Evolutionary conservation across 2,797 vertebrate species (phyloP), one percentile per base, ranked within the genome.

Genomic region (Catamblyrhynchus diadema): DNA sequence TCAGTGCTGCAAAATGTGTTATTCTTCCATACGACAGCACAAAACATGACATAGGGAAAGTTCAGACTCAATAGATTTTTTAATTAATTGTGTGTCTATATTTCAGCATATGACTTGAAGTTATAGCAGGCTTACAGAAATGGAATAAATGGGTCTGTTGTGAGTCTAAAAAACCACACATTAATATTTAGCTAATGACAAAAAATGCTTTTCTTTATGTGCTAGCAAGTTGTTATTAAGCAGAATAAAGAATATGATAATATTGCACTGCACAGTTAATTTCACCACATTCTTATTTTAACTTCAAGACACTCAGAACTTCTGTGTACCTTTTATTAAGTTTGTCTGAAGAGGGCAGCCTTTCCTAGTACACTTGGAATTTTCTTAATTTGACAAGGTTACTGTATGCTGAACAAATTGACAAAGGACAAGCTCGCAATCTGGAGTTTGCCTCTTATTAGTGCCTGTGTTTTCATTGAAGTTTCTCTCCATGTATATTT

Each of bases 341-440:
- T 94, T 89, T 96, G 97, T 97, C 97, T 98, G 98, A 98, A 98
- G 98, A 98, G 97, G 98, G 98, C 98, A 98, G 96, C 95, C 97
- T 98, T 98, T 97, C 96, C 96, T 95, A 96, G 97, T 92, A 73
- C 94, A 96, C 95, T 94, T 93, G 75, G 62, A 96, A 81, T 77
- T 94, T 75, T 79, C 60, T 93, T 89, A 39, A 80, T 90, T 93
- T 96, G 75, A 19, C 59, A 94, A 80, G 71, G 67, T 94, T 95
- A 74, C 51, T 73, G 64, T 70, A 28, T 0, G 0, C 59, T 86
- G 92, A 83, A 54, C 82, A 90, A 61, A 87, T 75, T 90, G 88
- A 85, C 87, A 91, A 77, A 92, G 88, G 84, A 61, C 45, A 65
- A 44, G n/a, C 27, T 72, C n/a, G 5, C 8, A 1, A 19, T 93